A percentile compares a stretch with the other conserved stretches of the same genome.
phyloP scores from a whole-genome alignment of 2,113 vertebrate species.

The Ailuropoda melanoleuca region DNA sequence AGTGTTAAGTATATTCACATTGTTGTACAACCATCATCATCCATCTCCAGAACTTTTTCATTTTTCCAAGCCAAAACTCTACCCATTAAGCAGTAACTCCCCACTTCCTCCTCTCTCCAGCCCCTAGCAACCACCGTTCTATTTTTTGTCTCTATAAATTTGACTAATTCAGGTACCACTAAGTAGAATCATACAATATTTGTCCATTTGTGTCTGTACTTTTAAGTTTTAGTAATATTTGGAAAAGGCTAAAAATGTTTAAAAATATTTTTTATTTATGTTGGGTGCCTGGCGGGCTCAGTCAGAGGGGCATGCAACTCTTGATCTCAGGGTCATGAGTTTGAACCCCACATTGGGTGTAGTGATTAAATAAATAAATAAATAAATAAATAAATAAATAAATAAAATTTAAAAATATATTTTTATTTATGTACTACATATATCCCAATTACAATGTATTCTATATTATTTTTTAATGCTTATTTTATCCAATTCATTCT shows the following conservation, averaged over 20 bases:
- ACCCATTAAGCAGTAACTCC: neutral
- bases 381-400: too few species aligned
- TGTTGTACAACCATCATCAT: neutral
- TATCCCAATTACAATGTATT: neutral
- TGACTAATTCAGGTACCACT: neutral
- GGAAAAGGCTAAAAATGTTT: neutral
- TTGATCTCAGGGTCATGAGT: neutral
- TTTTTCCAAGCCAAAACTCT: neutral
- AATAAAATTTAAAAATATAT: neutral
- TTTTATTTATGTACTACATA: neutral
- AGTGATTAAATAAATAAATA: neutral
- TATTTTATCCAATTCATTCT: neutral
- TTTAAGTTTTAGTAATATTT: slow-evolving; percentile 2
- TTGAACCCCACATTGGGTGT: neutral
- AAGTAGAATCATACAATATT: neutral
- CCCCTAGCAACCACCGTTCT: neutral
- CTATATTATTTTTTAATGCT: neutral
- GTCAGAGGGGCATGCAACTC: neutral
- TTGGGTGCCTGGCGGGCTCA: neutral
- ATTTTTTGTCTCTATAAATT: neutral
- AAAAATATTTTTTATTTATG: neutral
- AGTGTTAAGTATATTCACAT: neutral
- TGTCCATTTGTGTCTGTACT: neutral
- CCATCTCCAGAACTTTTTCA: neutral
- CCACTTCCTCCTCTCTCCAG: neutral